A percentile compares a stretch with the other conserved stretches of the same genome.
Evolutionary conservation across 2,888 invertebrate species (phyloP).

Genomic region (Dysmachus trigonus): DNA sequence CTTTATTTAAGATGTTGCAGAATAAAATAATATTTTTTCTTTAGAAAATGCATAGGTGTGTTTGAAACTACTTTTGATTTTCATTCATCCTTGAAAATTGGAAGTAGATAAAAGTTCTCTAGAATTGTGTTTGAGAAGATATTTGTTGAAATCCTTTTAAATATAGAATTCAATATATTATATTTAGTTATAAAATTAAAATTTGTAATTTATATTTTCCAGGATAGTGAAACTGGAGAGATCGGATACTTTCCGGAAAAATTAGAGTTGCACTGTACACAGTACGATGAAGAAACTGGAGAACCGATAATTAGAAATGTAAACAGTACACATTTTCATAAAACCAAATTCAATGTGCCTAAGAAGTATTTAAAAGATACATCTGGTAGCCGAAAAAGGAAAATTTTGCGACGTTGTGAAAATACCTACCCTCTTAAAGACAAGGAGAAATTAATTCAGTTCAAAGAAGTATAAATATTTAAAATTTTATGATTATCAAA

Average conservation of each 20-base stretch:
- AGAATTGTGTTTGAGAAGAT: no score
- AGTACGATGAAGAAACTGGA: conserved; percentile 62
- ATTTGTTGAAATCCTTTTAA: no score
- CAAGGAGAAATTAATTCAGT: conserved; percentile 49
- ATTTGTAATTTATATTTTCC: neutral
- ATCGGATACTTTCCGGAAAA: conserved; percentile 54
- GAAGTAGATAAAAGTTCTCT: no score
- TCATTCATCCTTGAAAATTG: neutral
- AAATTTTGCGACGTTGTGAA: conserved; percentile 18
- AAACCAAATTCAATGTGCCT: conserved; percentile 62
- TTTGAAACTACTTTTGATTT: neutral
- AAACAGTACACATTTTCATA: conserved; percentile 58
- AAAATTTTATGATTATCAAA: neutral
- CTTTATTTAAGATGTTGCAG: no score
- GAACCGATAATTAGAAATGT: conserved; percentile 59
- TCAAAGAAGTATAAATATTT: conserved; percentile 50
- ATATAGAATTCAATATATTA: no score
- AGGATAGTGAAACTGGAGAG: conserved; percentile 63
- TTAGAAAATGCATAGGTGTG: no score
- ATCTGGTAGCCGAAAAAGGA: neutral
- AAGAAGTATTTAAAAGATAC: conserved; percentile 55
- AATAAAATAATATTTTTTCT: no score
- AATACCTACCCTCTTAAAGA: conserved; percentile 47
- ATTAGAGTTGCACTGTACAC: conserved; percentile 52
- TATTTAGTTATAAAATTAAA: neutral